Evolutionary conservation across 30 jellyfish, hydroid and myxozoan genomes (phyloP), one percentile per base, ranked within the genome.

Genomic region (Morbakka virulenta): DNA sequence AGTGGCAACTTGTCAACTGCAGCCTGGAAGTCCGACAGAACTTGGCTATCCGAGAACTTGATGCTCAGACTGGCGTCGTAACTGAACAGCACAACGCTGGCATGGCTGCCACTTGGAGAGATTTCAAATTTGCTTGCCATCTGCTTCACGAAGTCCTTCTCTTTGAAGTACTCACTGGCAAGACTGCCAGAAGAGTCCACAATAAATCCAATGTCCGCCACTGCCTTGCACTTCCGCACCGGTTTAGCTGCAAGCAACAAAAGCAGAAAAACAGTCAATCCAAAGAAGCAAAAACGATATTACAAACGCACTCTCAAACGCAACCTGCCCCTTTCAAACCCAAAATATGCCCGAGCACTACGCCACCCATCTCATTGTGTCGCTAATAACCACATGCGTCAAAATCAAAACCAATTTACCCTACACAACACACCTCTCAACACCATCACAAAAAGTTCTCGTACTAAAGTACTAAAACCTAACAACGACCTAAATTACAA

Each of bases 171-270:
- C 12, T 73, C 78, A 12, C 87, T 72, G 32, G 52, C 32, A 26
- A 82, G 64, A 53, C 94, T 82, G 1, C 81, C 81, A 3, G 94
- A 82, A 1, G 94, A 82, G 36, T 82, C 94, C 33, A 82, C 76
- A 25, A 72, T 50, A 63, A 85, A 68, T 35, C 84, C 87, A 85
- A 85, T 82, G 31, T 85, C 90, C 2, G 66, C 72, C 13, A 20
- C 35, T 27, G 50, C 33, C 33, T 71, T 50, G 47, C 96, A 76
- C 31, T 61, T 70, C 12, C n/a, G 84, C 4, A 81, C 93, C 72
- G 35, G 13, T 0, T 1, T 22, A 2, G 26, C 53, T n/a, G 74
- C 63, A 24, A 62, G 17, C 50, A 23, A 3, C 82, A 14, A 70
- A 28, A 9, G 11, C 35, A 70, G 73, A 67, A 32, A 30, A 28